A percentile compares a stretch with the other conserved stretches of the same genome.
Evolutionary conservation across 1,140 invertebrate species (phyloP).

Genomic region (Prorops nasuta): DNA sequence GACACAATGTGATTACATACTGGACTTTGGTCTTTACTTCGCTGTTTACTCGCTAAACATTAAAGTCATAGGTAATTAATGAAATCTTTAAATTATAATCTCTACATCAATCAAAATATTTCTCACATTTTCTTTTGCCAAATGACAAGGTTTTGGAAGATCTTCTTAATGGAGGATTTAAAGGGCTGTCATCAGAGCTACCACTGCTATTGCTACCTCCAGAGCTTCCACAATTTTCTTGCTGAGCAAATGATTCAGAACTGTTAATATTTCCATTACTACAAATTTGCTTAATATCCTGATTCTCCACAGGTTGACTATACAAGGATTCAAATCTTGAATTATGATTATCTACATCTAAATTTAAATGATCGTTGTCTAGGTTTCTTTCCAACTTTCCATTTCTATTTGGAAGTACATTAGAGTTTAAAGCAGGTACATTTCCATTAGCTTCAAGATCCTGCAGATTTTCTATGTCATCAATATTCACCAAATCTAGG

Average conservation of each 20-base stretch:
- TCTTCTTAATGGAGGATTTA: constrained; percentile 47
- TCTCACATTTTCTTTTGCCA: constrained; percentile 46
- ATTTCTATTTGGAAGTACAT: constrained; percentile 33
- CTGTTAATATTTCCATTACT: constrained; percentile 44
- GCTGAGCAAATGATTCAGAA: constrained; percentile 26
- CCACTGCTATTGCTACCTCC: constrained; percentile 49
- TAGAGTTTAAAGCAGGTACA: constrained; percentile 34
- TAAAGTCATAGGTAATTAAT: too few species aligned
- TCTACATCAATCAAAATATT: constrained; percentile 3
- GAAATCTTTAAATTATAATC: too few species aligned
- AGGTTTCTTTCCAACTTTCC: constrained; percentile 40
- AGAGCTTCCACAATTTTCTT: constrained; percentile 41
- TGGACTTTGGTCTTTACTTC: constrained; percentile 49
- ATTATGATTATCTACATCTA: constrained; percentile 52
- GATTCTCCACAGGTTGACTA: constrained; percentile 47
- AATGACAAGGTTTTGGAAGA: constrained; percentile 54
- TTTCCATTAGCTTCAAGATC: constrained; percentile 48
- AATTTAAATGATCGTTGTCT: constrained; percentile 43
- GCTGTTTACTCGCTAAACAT: constrained; percentile 50
- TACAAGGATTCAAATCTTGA: constrained; percentile 54
- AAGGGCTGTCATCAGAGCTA: constrained; percentile 49
- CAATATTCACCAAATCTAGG: constrained; percentile 35
- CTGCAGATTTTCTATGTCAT: constrained; percentile 28
- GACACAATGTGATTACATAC: constrained; percentile 50
- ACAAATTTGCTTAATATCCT: constrained; percentile 43